A percentile compares a stretch with the other conserved stretches of the same genome.
Conservation (phyloP, 2,888 invertebrate species). For the Balanococcus diminutus region DNA sequence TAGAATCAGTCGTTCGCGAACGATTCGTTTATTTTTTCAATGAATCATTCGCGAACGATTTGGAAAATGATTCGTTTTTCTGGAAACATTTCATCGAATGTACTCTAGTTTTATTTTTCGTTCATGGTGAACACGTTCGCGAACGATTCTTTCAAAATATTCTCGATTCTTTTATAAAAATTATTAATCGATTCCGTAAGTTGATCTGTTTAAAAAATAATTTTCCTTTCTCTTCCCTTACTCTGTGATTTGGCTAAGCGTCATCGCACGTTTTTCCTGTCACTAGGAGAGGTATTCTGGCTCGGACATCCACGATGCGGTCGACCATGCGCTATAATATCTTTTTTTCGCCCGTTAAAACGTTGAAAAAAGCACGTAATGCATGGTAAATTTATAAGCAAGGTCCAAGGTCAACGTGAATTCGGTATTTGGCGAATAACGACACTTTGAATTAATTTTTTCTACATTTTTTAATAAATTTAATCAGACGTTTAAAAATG, state of each 20-base stretch:
- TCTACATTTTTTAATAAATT: background rate
- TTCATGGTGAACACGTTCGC: background rate
- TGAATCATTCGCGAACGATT: background rate
- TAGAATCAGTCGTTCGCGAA: background rate
- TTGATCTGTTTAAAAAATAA: background rate
- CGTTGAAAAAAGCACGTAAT: background rate
- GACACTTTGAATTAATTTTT: background rate
- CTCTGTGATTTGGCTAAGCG: no score
- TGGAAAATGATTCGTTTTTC: background rate
- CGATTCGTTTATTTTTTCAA: background rate
- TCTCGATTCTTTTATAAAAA: background rate
- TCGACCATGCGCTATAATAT: background rate
- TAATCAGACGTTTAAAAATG: background rate
- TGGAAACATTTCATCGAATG: background rate
- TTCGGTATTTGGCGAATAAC: background rate
- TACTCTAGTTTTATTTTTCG: background rate
- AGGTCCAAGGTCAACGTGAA: background rate
- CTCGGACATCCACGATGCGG: background rate
- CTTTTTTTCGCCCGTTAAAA: background rate
- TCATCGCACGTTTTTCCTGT: no score
- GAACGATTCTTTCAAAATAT: background rate
- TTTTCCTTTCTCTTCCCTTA: background rate
- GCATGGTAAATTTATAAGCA: background rate
- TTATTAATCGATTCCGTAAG: no score
- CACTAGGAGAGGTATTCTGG: no score